Percentiles rank a stretch among this genome's conserved stretches.
Conservation (phyloP, 2,113 vertebrate genomes). For the Phalacrocorax pelagicus region DNA sequence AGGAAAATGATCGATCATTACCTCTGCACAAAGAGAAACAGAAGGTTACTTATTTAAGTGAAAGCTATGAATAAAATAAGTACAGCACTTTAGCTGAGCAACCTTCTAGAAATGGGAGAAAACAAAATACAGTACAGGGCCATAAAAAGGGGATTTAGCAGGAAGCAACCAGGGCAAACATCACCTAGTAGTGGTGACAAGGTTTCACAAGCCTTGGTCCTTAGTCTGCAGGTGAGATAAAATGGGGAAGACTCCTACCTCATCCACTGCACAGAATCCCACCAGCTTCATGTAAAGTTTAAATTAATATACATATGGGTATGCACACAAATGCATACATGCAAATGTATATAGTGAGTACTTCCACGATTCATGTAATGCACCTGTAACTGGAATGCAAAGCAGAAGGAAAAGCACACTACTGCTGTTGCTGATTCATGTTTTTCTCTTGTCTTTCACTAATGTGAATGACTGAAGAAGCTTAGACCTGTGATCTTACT, state of each 20-base stretch:
- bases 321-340: not conserved
- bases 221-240: not conserved
- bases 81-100: not conserved
- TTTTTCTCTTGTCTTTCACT: not conserved
- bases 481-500: not conserved
- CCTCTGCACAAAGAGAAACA: not conserved
- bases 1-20: slow-evolving; percentile 16
- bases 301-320: not conserved
- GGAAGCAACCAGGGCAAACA: not conserved
- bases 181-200: not conserved
- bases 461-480: not conserved
- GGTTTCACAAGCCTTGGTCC: not conserved
- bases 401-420: not conserved
- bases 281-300: not conserved
- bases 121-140: not conserved
- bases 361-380: not conserved
- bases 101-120: not conserved
- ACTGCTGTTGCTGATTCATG: not conserved
- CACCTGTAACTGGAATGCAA: not conserved
- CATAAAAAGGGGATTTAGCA: not conserved
- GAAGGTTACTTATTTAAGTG: slow-evolving; percentile 11
- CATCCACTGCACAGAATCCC: not conserved
- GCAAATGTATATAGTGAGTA: not conserved
- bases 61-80: slow-evolving; percentile 6
- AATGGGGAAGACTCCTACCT: not conserved